Conservation (phyloP, 2,113 vertebrate genomes). For the Micromys minutus region DNA sequence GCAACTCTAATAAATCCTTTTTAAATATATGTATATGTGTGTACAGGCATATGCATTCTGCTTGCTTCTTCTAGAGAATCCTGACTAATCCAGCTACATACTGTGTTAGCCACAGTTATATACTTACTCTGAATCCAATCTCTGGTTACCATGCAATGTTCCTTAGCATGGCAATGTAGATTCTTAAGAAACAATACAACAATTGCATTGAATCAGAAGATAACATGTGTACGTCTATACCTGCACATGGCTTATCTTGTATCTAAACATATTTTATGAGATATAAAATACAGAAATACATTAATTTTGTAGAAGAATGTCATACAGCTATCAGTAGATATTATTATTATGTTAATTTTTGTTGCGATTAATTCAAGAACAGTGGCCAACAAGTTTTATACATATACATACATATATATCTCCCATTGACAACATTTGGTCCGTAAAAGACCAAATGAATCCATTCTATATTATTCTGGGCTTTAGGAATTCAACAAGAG, state of each 20-base stretch:
- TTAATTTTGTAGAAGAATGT: background rate
- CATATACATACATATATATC: too few species aligned
- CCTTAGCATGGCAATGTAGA: background rate
- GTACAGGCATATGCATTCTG: background rate
- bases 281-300: background rate
- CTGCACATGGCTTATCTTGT: background rate
- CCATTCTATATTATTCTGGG: background rate
- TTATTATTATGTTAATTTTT: background rate
- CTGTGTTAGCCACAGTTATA: background rate
- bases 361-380: background rate
- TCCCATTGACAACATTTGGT: background rate
- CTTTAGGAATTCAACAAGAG: background rate
- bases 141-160: background rate
- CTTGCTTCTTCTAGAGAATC: background rate
- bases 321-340: background rate
- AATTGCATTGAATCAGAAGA: background rate
- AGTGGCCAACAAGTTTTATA: slow-evolving; percentile 6
- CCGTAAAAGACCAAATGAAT: background rate
- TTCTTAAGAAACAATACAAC: background rate
- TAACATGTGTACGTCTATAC: too few species aligned
- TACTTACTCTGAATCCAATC: too few species aligned
- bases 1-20: background rate
- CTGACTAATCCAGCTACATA: background rate
- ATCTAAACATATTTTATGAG: background rate
- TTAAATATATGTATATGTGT: background rate